A percentile compares a stretch with the other conserved stretches of the same genome.
phyloP scores from a whole-genome alignment of 2,888 invertebrate genomes.

The Oasisia sp. region DNA sequence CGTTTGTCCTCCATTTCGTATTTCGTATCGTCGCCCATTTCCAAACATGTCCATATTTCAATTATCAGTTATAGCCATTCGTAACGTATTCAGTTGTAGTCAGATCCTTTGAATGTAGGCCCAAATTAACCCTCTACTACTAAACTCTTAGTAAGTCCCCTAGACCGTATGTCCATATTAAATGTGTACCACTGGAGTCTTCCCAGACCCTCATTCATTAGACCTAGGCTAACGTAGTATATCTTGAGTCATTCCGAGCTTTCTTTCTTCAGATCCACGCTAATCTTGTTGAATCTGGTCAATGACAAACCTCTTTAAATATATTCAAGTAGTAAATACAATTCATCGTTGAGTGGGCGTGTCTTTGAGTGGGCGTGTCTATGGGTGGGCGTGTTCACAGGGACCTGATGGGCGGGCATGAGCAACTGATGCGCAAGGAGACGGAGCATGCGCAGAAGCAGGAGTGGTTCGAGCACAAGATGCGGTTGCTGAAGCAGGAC shows the following conservation, averaged over 20 bases:
- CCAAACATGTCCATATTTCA: too few species aligned
- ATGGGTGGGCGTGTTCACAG: not conserved
- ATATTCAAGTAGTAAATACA: too few species aligned
- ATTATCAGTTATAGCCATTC: too few species aligned
- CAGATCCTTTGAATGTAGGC: not conserved
- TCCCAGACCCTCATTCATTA: not conserved
- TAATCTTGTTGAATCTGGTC: too few species aligned
- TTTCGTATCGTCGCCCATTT: too few species aligned
- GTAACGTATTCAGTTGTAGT: too few species aligned
- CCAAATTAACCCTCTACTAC: not conserved
- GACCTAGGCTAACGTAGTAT: too few species aligned
- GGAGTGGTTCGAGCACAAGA: slow-evolving; percentile 37
- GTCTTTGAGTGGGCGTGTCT: not conserved
- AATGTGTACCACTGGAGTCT: not conserved
- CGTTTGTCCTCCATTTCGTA: too few species aligned
- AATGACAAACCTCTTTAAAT: too few species aligned
- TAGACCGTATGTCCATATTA: not conserved
- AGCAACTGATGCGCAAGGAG: slow-evolving; percentile 5
- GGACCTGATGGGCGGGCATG: slow-evolving; percentile 4
- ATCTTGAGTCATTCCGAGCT: too few species aligned
- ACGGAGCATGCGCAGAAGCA: slow-evolving; percentile 21
- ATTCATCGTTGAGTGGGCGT: too few species aligned
- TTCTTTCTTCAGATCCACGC: too few species aligned
- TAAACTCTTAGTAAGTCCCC: not conserved
- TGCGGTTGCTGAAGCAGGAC: slow-evolving; percentile 37